Evolutionary conservation across 2,888 invertebrate species (phyloP).

Genomic region (Conchocele bisecta): DNA sequence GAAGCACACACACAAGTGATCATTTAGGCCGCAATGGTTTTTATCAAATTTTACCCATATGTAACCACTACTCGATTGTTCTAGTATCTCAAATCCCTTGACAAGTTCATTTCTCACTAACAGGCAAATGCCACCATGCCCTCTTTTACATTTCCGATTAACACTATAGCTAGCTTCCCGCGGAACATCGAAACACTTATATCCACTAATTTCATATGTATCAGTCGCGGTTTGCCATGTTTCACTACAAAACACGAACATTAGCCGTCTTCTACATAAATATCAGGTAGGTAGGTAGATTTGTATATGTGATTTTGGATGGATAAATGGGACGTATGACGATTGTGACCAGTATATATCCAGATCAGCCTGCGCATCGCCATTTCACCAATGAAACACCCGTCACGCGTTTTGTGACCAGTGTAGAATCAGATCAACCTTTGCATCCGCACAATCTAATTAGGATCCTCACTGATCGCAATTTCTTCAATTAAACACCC

Average conservation of each 20-base stretch:
- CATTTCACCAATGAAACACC: too few relatives aligned
- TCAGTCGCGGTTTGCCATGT: background rate
- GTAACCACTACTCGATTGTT: background rate
- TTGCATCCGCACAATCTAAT: too few relatives aligned
- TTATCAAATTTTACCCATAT: conserved; percentile 11
- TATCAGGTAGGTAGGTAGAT: too few relatives aligned
- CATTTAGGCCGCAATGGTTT: background rate
- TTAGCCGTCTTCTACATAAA: too few relatives aligned
- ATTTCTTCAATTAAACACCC: too few relatives aligned
- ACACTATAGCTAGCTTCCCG: background rate
- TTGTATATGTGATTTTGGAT: too few relatives aligned
- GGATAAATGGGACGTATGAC: too few relatives aligned
- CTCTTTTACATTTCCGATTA: background rate
- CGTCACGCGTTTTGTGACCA: too few relatives aligned
- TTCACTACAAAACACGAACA: conserved; percentile 2
- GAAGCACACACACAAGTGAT: conserved; percentile 5
- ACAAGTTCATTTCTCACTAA: background rate
- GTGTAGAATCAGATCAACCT: too few relatives aligned
- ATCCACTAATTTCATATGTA: background rate
- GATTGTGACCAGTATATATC: too few relatives aligned
- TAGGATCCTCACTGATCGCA: too few relatives aligned
- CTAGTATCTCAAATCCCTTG: background rate
- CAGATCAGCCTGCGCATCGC: too few relatives aligned
- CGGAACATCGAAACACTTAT: background rate
- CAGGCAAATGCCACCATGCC: background rate